Conservation (phyloP, 1,140 invertebrate genomes). For the Heliconius nattereri region DNA sequence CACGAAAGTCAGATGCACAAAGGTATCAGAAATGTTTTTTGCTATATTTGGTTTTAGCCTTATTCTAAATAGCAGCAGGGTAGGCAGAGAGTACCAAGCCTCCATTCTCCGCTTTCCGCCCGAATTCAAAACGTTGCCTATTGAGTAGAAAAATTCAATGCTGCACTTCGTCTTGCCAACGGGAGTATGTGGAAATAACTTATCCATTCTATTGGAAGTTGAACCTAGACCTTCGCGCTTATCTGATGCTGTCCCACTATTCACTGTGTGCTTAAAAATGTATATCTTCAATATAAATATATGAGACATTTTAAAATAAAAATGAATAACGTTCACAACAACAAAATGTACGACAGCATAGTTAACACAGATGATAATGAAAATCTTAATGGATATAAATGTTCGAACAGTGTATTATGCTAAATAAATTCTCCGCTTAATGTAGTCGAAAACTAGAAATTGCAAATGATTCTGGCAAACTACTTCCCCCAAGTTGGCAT, state of each 20-base stretch:
- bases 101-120: too few relatives aligned
- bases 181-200: too few relatives aligned
- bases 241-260: too few relatives aligned
- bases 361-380: slow-evolving; percentile 37
- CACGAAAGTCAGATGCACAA: slow-evolving; percentile 98
- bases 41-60: too few relatives aligned
- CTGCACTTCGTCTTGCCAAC: too few relatives aligned
- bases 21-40: slow-evolving; percentile 80
- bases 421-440: slow-evolving; percentile 49
- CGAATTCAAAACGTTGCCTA: too few relatives aligned
- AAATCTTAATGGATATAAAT: slow-evolving; percentile 43
- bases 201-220: too few relatives aligned
- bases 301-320: not conserved
- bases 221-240: too few relatives aligned
- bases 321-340: not conserved
- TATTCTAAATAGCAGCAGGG: too few relatives aligned
- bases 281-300: not conserved
- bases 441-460: slow-evolving; percentile 62
- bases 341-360: not conserved
- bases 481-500: slow-evolving; percentile 54
- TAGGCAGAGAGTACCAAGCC: too few relatives aligned
- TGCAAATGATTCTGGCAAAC: slow-evolving; percentile 65
- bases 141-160: too few relatives aligned
- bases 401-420: slow-evolving; percentile 38
- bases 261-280: not conserved